phyloP scores from a whole-genome alignment of 2,888 invertebrate genomes.

The Blastobasis lacticolella region DNA sequence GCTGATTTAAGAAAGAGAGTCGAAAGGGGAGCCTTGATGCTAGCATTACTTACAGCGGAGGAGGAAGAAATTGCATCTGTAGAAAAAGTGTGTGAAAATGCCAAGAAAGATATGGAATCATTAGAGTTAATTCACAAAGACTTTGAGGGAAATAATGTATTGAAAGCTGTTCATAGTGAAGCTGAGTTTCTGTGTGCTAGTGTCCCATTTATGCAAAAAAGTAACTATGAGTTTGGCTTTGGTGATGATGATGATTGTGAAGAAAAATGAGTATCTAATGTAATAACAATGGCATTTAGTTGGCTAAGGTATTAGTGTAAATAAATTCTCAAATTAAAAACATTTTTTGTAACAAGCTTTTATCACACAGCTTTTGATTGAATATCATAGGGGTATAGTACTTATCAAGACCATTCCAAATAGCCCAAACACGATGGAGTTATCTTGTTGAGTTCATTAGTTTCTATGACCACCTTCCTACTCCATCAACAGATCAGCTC shows the following conservation, averaged over 20 bases:
- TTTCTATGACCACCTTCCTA: too few relatives aligned
- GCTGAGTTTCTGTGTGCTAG: constrained; percentile 47
- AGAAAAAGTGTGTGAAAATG: constrained; percentile 52
- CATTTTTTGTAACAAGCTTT: background rate
- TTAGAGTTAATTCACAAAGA: constrained; percentile 44
- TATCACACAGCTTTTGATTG: background rate
- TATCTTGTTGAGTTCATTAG: too few relatives aligned
- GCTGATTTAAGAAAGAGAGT: constrained; percentile 40
- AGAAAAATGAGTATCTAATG: background rate
- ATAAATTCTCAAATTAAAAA: background rate
- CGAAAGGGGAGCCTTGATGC: constrained; percentile 57
- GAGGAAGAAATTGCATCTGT: constrained; percentile 49
- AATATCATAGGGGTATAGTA: too few relatives aligned
- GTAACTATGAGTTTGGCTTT: constrained; percentile 16
- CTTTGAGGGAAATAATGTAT: constrained; percentile 26
- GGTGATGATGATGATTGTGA: constrained; percentile 12
- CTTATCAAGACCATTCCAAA: too few relatives aligned
- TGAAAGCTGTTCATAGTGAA: constrained; percentile 38
- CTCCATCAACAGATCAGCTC: too few relatives aligned
- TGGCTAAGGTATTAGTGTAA: background rate
- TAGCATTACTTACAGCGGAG: constrained; percentile 49
- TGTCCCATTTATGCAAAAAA: constrained; percentile 36
- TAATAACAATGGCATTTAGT: background rate
- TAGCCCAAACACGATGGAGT: too few relatives aligned
- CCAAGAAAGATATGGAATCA: constrained; percentile 56